These are phyloP conservation scores for Capitulum mitella DNA, from an alignment of 2,888 invertebrate species.

Conservation along the genomic window DNA sequence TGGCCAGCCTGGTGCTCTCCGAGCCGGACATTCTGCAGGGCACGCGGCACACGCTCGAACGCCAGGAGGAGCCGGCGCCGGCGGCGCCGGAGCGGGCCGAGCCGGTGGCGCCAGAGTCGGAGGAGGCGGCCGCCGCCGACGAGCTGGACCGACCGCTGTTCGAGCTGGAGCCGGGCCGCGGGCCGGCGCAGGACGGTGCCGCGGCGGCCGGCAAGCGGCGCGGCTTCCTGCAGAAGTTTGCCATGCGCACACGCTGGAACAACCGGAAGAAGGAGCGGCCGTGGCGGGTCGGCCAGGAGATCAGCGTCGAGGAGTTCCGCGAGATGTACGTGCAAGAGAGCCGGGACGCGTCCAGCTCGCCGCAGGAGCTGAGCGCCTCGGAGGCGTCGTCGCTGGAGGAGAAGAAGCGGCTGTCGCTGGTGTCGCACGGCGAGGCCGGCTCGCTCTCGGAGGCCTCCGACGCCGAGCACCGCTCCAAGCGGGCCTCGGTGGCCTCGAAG, in stretches of 20 bases:
- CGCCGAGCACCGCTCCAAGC: conserved; percentile 28
- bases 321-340: conserved; percentile 37
- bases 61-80: background rate
- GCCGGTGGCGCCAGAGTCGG: background rate
- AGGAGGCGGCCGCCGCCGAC: conserved; percentile 27
- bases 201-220: conserved; percentile 36
- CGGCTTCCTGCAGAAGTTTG: conserved; percentile 39
- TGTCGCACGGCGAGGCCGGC: conserved; percentile 6
- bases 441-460: conserved; percentile 25
- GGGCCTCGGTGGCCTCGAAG: conserved; percentile 24
- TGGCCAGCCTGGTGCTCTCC: conserved; percentile 9
- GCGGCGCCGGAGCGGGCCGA: background rate
- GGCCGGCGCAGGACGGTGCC: background rate
- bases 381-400: conserved; percentile 13
- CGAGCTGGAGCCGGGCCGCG: conserved; percentile 1
- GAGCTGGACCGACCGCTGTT: conserved; percentile 26
- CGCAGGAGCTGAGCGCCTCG: conserved; percentile 4
- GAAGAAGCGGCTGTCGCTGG: conserved; percentile 8
- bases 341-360: background rate
- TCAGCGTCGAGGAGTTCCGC: conserved; percentile 38
- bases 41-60: background rate
- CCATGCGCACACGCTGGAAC: conserved; percentile 38
- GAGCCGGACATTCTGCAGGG: conserved; percentile 24
- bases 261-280: conserved; percentile 37
- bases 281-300: conserved; percentile 35